Conservation (phyloP, 2,888 invertebrate genomes). For the Phengaris alcon region DNA sequence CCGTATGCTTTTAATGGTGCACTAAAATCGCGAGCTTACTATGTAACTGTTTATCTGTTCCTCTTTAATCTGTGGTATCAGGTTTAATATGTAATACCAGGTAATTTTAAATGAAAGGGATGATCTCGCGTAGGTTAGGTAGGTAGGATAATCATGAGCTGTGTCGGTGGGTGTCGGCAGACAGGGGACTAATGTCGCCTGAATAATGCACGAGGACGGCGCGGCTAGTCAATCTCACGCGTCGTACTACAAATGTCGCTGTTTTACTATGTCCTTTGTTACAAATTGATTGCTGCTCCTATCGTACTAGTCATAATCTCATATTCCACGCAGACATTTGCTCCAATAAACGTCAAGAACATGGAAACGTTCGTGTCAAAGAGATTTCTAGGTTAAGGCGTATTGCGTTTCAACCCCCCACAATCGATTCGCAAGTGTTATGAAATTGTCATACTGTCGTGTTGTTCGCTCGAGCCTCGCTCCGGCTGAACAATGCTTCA, state of each 20-base stretch:
- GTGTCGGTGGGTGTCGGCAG: slow-evolving; percentile 34
- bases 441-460: slow-evolving; percentile 24
- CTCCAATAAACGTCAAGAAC: slow-evolving; percentile 12
- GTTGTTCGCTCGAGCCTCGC: neutral
- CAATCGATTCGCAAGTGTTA: slow-evolving; percentile 16
- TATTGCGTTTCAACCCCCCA: slow-evolving; percentile 7
- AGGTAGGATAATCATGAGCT: slow-evolving; percentile 35
- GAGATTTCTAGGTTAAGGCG: slow-evolving; percentile 14
- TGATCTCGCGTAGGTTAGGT: neutral
- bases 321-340: neutral
- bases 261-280: neutral
- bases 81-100: neutral
- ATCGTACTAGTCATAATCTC: neutral
- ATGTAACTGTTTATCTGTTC: too few relatives aligned
- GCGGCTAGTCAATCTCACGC: slow-evolving; percentile 36
- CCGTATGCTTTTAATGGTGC: too few relatives aligned
- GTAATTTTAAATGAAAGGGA: slow-evolving; percentile 22
- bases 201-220: slow-evolving; percentile 38
- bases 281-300: neutral
- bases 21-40: too few relatives aligned
- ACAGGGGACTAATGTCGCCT: slow-evolving; percentile 34
- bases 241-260: slow-evolving; percentile 14
- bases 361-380: slow-evolving; percentile 9
- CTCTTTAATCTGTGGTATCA: neutral
- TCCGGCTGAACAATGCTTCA: slow-evolving; percentile 14